Percentiles rank a stretch among this genome's conserved stretches.
These are phyloP conservation scores for Chalcis sispes DNA, from an alignment of 2,888 invertebrate species.

Conservation along the genomic window DNA sequence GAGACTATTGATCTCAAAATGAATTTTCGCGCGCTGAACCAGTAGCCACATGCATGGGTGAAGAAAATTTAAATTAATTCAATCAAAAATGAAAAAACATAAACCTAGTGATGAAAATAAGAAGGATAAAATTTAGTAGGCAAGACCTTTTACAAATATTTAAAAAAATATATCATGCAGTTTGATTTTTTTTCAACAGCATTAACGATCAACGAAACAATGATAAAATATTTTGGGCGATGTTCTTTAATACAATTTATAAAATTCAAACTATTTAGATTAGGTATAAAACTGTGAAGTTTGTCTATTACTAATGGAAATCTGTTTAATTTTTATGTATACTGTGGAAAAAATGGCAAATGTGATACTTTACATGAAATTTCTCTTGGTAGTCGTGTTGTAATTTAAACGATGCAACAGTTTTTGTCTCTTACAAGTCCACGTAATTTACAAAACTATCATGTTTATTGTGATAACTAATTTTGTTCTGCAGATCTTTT, in stretches of 20 bases:
- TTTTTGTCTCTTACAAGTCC: too few species aligned
- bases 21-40: constrained; percentile 3
- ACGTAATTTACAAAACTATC: too few species aligned
- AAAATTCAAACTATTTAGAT: constrained; percentile 27
- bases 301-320: constrained; percentile 16
- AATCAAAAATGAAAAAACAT: constrained; percentile 19
- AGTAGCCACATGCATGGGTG: constrained; percentile 1
- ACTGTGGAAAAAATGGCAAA: too few species aligned
- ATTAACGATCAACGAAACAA: constrained; percentile 40
- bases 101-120: constrained; percentile 23
- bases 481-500: too few species aligned
- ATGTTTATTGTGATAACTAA: too few species aligned
- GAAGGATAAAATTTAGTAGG: constrained; percentile 19
- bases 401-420: too few species aligned
- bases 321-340: too few species aligned
- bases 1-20: constrained; percentile 24
- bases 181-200: constrained; percentile 28
- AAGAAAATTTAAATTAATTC: not conserved
- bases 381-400: constrained; percentile 31
- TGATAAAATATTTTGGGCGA: constrained; percentile 32
- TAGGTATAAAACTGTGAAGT: constrained; percentile 36
- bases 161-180: constrained; percentile 16
- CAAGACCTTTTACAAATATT: constrained; percentile 15
- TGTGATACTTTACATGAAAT: constrained; percentile 16
- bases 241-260: constrained; percentile 39